These are phyloP conservation scores for Zaprionus davidi DNA, from an alignment of 1,140 invertebrate species.

Conservation along the genomic window DNA sequence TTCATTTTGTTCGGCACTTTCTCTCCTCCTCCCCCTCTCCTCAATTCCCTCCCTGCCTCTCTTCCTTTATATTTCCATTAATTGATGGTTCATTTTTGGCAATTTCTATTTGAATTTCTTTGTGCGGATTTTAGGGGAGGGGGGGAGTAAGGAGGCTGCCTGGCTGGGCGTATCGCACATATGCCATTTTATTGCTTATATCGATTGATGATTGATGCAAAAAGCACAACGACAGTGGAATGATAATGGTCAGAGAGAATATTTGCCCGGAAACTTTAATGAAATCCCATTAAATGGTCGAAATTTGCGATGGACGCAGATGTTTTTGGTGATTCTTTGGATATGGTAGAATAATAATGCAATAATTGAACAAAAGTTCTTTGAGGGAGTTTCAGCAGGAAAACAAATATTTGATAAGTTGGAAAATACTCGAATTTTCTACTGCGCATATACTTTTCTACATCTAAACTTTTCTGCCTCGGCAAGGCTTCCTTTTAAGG, in stretches of 20 bases:
- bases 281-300: slow-evolving; percentile 2
- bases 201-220: slow-evolving; percentile 54
- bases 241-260: background rate
- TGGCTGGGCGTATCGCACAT: slow-evolving; percentile 42
- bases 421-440: background rate
- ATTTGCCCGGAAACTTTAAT: background rate
- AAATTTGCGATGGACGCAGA: background rate
- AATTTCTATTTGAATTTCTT: slow-evolving; percentile 31
- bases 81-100: slow-evolving; percentile 36
- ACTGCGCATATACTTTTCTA: too few relatives aligned
- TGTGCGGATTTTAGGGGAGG: background rate
- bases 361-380: background rate
- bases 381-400: background rate
- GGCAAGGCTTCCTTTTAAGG: slow-evolving; percentile 19
- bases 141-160: background rate
- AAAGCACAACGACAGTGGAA: background rate
- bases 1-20: slow-evolving; percentile 26
- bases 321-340: background rate
- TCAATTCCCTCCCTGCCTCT: background rate
- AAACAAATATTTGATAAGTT: background rate
- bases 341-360: background rate
- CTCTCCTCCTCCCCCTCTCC: background rate
- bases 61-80: background rate
- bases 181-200: slow-evolving; percentile 63
- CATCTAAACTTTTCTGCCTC: background rate